These are phyloP conservation scores for Stomatorhinus ivindoensis DNA, from an alignment of 2,113 vertebrate species.

Conservation along the genomic window DNA sequence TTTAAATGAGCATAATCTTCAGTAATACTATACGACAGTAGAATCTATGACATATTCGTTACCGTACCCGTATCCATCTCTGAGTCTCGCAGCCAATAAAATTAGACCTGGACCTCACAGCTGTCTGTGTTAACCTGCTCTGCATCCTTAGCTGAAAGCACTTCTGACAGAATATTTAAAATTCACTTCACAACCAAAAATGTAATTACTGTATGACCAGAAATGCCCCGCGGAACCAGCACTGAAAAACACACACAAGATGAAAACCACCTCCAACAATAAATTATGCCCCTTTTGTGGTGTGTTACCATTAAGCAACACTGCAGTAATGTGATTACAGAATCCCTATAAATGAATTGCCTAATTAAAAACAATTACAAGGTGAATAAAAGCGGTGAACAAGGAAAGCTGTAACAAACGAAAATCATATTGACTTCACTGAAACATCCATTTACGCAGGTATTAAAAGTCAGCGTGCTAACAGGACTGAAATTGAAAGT, in stretches of 20 bases:
- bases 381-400: conserved; percentile 13
- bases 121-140: background rate
- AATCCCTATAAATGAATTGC: conserved; percentile 28
- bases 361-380: conserved; percentile 29
- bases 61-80: background rate
- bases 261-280: background rate
- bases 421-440: background rate
- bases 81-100: background rate
- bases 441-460: background rate
- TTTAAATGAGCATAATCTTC: background rate
- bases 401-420: background rate
- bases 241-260: background rate
- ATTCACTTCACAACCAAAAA: conserved; percentile 18
- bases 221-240: conserved; percentile 10
- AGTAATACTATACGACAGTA: background rate
- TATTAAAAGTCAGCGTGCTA: background rate
- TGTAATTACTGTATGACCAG: conserved; percentile 28
- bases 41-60: background rate
- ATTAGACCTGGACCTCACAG: background rate
- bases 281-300: background rate
- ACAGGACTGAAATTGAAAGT: conserved; percentile 5
- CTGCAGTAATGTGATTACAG: conserved; percentile 9
- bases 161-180: conserved; percentile 14
- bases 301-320: conserved; percentile 1
- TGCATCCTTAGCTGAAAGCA: background rate